These are phyloP conservation scores for Zaprionus lachaisei DNA, from an alignment of 1,140 invertebrate genomes.

Conservation along the genomic window DNA sequence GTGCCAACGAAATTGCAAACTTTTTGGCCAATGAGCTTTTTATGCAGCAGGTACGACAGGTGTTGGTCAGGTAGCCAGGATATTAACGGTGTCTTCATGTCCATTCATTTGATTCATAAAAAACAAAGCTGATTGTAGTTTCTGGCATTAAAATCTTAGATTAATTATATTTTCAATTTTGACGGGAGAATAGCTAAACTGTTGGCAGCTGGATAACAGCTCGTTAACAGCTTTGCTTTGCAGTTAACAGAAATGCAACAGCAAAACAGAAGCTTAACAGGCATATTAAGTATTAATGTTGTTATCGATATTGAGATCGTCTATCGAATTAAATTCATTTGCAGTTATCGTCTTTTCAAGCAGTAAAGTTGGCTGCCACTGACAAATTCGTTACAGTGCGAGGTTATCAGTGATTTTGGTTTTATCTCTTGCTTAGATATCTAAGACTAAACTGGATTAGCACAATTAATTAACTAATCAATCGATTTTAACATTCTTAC, in stretches of 20 bases:
- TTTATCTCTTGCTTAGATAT: not conserved
- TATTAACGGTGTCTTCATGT: not conserved
- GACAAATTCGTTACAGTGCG: not conserved
- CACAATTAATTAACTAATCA: not conserved
- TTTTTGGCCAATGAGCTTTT: slow-evolving; percentile 92
- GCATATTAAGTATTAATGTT: not conserved
- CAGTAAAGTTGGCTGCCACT: slow-evolving; percentile 4
- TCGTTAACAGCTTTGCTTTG: not conserved
- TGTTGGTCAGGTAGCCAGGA: not conserved
- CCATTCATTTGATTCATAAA: not conserved
- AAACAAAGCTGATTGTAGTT: too few relatives aligned
- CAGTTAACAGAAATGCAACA: not conserved
- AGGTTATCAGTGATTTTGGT: not conserved
- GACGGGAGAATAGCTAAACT: too few relatives aligned
- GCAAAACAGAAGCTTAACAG: not conserved
- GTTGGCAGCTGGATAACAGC: not conserved
- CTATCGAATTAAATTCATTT: not conserved
- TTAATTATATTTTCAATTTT: too few relatives aligned
- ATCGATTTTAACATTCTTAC: slow-evolving; percentile 67
- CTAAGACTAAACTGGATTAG: not conserved
- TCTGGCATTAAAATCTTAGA: too few relatives aligned
- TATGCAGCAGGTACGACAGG: slow-evolving; percentile 88
- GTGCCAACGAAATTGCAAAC: slow-evolving; percentile 90
- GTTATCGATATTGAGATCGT: not conserved
- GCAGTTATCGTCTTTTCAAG: not conserved